Conservation (phyloP, 1,140 invertebrate genomes). For the Trachymyrmex cornetzi region DNA sequence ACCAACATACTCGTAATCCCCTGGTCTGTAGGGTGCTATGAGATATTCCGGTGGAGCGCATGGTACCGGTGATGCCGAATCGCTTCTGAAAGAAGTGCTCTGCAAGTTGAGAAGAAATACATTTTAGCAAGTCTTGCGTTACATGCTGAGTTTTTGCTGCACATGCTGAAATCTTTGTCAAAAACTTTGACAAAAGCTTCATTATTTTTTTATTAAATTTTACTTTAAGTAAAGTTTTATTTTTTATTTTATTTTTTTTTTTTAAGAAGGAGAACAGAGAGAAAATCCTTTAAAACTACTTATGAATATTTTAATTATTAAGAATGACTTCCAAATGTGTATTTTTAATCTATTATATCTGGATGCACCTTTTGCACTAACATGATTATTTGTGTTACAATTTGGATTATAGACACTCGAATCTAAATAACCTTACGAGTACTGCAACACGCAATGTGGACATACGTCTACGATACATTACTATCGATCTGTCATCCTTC, state of each 20-base stretch:
- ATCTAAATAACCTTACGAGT: neutral
- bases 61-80: conserved; percentile 86
- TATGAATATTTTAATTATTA: neutral
- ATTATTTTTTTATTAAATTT: neutral
- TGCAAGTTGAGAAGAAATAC: conserved; percentile 45
- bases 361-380: neutral
- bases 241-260: neutral
- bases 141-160: neutral
- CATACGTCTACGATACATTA: neutral
- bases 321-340: neutral
- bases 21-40: conserved; percentile 89
- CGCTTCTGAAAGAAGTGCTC: conserved; percentile 79
- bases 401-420: neutral
- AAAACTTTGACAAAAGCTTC: neutral
- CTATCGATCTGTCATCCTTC: conserved; percentile 21
- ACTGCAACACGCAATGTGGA: neutral
- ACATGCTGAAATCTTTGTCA: neutral
- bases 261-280: neutral
- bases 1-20: conserved; percentile 89
- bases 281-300: neutral
- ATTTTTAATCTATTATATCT: neutral
- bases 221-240: neutral
- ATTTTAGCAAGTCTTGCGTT: neutral
- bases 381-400: neutral
- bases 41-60: conserved; percentile 89